A percentile compares a stretch with the other conserved stretches of the same genome.
These are phyloP conservation scores for Oikopleura albicans DNA, from an alignment of 23 tunicate species.

Conservation along the genomic window DNA sequence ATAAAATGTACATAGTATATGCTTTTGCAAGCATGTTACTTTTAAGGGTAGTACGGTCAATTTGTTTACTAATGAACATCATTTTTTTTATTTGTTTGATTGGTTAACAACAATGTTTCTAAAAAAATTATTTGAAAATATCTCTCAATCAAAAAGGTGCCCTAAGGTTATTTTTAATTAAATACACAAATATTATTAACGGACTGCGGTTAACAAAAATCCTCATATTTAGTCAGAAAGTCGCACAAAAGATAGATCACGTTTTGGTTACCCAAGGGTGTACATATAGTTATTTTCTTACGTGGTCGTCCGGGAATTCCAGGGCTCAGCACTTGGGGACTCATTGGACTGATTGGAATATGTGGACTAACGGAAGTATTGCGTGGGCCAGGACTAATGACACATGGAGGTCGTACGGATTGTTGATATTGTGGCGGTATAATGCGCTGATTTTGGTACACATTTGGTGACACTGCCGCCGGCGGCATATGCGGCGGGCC, in stretches of 20 bases:
- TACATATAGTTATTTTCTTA: too few species aligned
- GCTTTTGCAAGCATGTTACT: too few species aligned
- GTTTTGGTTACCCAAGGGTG: background rate
- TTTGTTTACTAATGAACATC: background rate
- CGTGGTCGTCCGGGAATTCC: background rate
- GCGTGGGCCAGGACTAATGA: background rate
- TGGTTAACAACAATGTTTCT: background rate
- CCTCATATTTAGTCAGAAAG: background rate
- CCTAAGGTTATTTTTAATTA: too few species aligned
- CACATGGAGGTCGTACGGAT: background rate
- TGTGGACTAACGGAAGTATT: background rate
- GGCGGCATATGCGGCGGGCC: background rate
- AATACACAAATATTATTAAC: too few species aligned
- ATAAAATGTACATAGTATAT: background rate
- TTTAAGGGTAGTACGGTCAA: too few species aligned
- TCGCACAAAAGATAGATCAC: background rate
- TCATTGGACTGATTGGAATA: background rate
- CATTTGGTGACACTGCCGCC: background rate
- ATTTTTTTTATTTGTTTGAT: background rate
- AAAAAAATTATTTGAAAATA: too few species aligned
- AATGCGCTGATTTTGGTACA: background rate
- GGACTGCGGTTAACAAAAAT: too few species aligned
- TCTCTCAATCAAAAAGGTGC: too few species aligned
- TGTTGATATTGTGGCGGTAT: background rate
- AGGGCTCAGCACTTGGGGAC: too few species aligned